Evolutionary conservation across 2,888 invertebrate genomes (phyloP).

Genomic region (Acrocyrtus sp.): DNA sequence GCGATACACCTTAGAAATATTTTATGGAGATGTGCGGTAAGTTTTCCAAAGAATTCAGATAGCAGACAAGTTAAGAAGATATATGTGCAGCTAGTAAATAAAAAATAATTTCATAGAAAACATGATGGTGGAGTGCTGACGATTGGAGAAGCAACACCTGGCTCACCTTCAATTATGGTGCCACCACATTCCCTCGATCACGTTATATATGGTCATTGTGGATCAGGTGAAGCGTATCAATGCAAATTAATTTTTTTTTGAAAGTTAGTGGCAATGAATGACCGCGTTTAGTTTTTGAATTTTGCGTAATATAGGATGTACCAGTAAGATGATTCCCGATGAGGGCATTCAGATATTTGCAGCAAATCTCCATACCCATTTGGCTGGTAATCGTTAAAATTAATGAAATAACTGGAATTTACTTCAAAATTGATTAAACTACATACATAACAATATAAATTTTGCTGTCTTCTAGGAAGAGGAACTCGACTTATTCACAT

Average conservation of each 20-base stretch:
- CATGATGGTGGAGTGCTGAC: constrained; percentile 6
- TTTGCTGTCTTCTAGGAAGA: too few relatives aligned
- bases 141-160: constrained; percentile 3
- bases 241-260: too few relatives aligned
- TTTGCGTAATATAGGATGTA: too few relatives aligned
- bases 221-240: background rate
- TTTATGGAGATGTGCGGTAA: constrained; percentile 10
- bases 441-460: too few relatives aligned
- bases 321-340: background rate
- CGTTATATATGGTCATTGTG: constrained; percentile 12
- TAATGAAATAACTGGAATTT: background rate
- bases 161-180: constrained; percentile 1
- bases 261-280: too few relatives aligned
- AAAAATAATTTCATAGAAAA: background rate
- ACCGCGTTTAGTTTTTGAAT: too few relatives aligned
- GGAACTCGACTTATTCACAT: background rate
- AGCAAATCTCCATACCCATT: constrained; percentile 4
- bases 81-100: too few relatives aligned
- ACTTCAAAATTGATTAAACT: too few relatives aligned
- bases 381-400: too few relatives aligned
- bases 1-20: constrained; percentile 8
- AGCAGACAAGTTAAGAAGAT: background rate
- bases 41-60: background rate
- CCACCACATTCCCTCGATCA: background rate
- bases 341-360: constrained; percentile 8